Evolutionary conservation across 1,140 invertebrate species (phyloP), one percentile per base, ranked within the genome.

Genomic region (Calliopsis andreniformis): DNA sequence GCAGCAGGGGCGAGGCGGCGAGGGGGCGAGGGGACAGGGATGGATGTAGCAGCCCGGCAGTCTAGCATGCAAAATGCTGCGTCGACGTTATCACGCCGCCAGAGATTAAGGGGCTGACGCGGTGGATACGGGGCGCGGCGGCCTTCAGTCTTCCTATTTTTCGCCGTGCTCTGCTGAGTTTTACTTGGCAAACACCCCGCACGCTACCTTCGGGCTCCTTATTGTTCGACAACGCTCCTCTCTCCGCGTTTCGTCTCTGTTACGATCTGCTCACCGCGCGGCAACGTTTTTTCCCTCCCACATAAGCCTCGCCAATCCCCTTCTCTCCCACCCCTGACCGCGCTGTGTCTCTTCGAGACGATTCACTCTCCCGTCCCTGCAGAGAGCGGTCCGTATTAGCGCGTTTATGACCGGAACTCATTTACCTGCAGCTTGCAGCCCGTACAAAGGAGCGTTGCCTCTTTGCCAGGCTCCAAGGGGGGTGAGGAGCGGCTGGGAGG

Each of bases 1-100:
- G 35, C 35, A 39, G 3, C 35, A 12, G 20, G 8, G 1, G 45
- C n/a, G 53, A 1, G 43, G 42, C 47, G 8, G 35, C 0, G 49
- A 55, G 45, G 42, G 23, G 25, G 42, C 58, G 25, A 30, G 69
- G 42, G 72, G 30, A 51, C 25, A 58, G 63, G 73, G 78, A 84
- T 78, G 70, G 82, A 85, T 84, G 78, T 83, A 80, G 69, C 79
- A 77, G 81, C 20, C 67, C 39, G 51, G 78, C 85, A 83, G 80
- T 88, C 86, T 86, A 86, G 83, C 86, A 88, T 88, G 85, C 87
- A 88, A 87, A 88, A 88, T 86, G 87, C 87, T 87, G 86, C 87
- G 87, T 88, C 87, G 83, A 87, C 87, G 85, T 88, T 88, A 88
- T 87, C 84, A 86, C 84, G 82, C 87, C 77, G 77, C 78, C 80